Evolutionary conservation across 2,888 invertebrate species (phyloP).

Genomic region (Clitarchus hookeri): DNA sequence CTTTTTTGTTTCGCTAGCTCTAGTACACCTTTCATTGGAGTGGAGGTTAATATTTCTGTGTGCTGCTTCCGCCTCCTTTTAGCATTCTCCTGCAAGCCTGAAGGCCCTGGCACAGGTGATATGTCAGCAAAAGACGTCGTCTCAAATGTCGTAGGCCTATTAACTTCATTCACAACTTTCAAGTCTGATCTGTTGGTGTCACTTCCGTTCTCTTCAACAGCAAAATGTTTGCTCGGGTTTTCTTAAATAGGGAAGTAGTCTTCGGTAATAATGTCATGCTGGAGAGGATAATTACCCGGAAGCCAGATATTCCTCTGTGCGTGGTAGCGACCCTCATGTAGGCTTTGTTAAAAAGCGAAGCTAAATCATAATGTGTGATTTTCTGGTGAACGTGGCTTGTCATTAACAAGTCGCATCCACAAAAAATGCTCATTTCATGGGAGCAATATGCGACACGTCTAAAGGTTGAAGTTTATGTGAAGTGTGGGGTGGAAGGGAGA

Average conservation of each 20-base stretch:
- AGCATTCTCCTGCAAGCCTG: too few relatives aligned
- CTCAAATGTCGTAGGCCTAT: background rate
- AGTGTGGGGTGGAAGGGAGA: constrained; percentile 39
- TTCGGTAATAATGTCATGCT: too few relatives aligned
- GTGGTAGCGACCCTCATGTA: constrained; percentile 25
- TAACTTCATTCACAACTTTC: background rate
- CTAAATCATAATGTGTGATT: constrained; percentile 26
- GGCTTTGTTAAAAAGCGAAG: constrained; percentile 28
- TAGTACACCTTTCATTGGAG: too few relatives aligned
- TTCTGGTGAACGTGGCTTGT: constrained; percentile 22
- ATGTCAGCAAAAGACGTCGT: background rate
- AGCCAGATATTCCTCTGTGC: constrained; percentile 18
- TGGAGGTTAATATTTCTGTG: too few relatives aligned
- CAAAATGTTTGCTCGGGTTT: background rate
- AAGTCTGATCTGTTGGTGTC: background rate
- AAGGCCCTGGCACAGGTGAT: background rate
- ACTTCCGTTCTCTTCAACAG: background rate
- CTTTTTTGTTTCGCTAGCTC: too few relatives aligned
- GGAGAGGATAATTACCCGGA: constrained; percentile 4
- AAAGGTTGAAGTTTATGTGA: constrained; percentile 37
- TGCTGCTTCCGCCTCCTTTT: too few relatives aligned
- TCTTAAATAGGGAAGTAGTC: background rate
- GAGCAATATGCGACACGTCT: constrained; percentile 35
- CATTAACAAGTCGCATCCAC: constrained; percentile 30
- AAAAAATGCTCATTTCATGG: constrained; percentile 35